Percentiles rank a stretch among this genome's conserved stretches.
These are phyloP conservation scores for Tapirus indicus DNA, from an alignment of 2,797 vertebrate species.

Conservation along the genomic window DNA sequence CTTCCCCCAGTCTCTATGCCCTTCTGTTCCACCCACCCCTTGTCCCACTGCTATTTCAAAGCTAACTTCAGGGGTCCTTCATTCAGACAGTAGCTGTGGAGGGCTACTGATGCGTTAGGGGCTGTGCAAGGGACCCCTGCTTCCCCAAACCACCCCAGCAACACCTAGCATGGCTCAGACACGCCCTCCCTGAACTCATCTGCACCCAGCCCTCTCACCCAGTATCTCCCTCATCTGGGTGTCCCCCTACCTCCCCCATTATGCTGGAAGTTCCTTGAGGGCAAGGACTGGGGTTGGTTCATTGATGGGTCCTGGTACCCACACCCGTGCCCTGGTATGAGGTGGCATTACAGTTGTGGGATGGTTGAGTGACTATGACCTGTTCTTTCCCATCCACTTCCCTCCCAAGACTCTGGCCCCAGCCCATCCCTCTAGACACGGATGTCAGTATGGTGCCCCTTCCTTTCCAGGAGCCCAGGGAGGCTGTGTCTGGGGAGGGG, in stretches of 20 bases:
- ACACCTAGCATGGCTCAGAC: neutral
- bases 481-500: neutral
- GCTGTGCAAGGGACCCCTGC: neutral
- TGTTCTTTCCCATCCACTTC: neutral
- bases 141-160: neutral
- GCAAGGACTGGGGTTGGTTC: neutral
- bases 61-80: neutral
- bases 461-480: neutral
- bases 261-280: neutral
- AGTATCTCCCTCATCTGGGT: too few species aligned
- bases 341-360: neutral
- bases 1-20: neutral
- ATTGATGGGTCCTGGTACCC: neutral
- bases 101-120: neutral
- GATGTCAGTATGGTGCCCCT: neutral
- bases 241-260: neutral
- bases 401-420: neutral
- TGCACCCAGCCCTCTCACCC: neutral
- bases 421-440: neutral
- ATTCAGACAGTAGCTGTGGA: neutral
- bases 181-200: neutral
- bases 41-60: neutral
- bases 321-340: neutral
- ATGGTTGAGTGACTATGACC: neutral
- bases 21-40: neutral